Base-by-base conservation (phyloP, 2,888 invertebrate genomes). In the Conistra vaccinii region DNA sequence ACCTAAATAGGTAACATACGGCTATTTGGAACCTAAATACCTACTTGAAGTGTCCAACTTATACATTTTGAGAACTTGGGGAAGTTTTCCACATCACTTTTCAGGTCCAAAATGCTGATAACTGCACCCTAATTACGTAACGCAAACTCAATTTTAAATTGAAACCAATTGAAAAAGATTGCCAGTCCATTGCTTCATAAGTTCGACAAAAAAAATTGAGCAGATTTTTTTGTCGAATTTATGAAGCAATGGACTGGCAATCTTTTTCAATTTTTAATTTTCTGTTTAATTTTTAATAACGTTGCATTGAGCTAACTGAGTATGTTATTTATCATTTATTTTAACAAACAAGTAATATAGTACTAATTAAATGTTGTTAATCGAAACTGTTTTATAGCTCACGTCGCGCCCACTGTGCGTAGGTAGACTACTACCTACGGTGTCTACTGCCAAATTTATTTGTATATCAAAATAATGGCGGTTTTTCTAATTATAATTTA, bases 341-440 rank as follows among this genome's bases (percentile, higher is more conserved):
- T 51, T 51, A 45, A n/a, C 20, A 29, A 63, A 53, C 20, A 48
- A 35, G 23, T 42, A 57, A 58, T 66, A 53, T 32, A 45, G 35
- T 62, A 60, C n/a, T 67, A 80, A 67, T 81, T 76, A 81, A 84
- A 84, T 88, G 85, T 86, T 86, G 86, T 81, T 89, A 88, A 88
- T 89, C 83, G 84, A 89, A 88, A 90, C 88, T 87, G 89, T 89
- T 76, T 77, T 79, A 85, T 89, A 84, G 85, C 86, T 81, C 83
- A 88, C 88, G 76, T 85, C 66, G 87, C 90, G 85, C 90, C 89
- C 89, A 91, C 90, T 65, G 63, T 68, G 67, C 81, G 85, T 89
- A 85, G 88, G 90, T 78, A 76, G 80, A 85, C 83, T 65, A 81
- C 85, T 85, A 84, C 89, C 86, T 87, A 89, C 89, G 83, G 80